Base-by-base conservation (phyloP, 2,888 invertebrate genomes). In the Gari tellinella region DNA sequence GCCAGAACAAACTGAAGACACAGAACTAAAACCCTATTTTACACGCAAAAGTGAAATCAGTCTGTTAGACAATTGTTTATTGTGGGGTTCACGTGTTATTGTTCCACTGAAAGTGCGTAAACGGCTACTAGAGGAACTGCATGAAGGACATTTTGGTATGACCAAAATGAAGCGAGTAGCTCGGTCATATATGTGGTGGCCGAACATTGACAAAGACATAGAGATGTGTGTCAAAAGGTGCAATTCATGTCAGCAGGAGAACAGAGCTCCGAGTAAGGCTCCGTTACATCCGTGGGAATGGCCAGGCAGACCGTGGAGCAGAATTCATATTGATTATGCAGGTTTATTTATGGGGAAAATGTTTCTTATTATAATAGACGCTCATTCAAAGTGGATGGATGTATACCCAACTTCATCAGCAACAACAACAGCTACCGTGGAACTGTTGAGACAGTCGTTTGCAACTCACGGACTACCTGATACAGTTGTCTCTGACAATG, bases 321-420 rank as follows among this genome's bases (percentile, higher is more conserved):
- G 84, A 8, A 4, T 85, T 10, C 84, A 85, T 40, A 56, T 85
- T 23, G 82, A 85, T 48, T 81, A 79, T 46, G 80, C 81, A 26
- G 75, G 78, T 12, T 79, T 66, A n/a, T 60, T 77, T 31, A 17
- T 57, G 57, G 72, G 69, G 10, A 55, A 45, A n/a, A n/a, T n/a
- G n/a, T n/a, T n/a, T n/a, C n/a, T n/a, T n/a, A n/a, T n/a, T n/a
- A n/a, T n/a, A n/a, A 57, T 73, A 5, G 74, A 84, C 55, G 78
- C 80, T 10, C 41, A 69, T 23, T 70, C 76, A 4, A 83, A 83
- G 57, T 83, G 69, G 63, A 52, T 40, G 12, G 79, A 72, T 19
- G 66, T 64, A 14, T 55, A 55, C n/a, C 17, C 40, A 17, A 58
- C 62, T 14, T 38, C n/a, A 19, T 49, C 58, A 26, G 17, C 76